phyloP scores from a whole-genome alignment of 2,113 vertebrate genomes.

The Tautogolabrus adspersus region DNA sequence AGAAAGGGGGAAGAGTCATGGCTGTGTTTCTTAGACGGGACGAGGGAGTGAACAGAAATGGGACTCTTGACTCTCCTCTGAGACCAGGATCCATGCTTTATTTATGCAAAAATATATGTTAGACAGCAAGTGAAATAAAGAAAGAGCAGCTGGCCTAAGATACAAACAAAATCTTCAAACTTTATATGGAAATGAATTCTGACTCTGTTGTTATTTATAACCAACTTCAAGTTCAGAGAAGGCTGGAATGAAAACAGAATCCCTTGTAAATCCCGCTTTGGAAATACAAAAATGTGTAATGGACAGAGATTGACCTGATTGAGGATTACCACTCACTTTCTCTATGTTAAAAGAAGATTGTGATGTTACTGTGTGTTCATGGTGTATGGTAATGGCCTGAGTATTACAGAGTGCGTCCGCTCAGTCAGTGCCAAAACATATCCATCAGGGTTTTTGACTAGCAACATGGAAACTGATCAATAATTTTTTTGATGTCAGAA shows the following conservation, averaged over 20 bases:
- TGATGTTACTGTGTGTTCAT: background rate
- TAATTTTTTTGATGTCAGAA: background rate
- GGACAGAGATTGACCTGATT: slow-evolving; percentile 36
- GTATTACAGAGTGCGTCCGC: background rate
- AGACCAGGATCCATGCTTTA: slow-evolving; percentile 54
- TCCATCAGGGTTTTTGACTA: background rate
- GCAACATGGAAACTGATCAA: background rate
- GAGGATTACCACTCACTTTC: slow-evolving; percentile 26
- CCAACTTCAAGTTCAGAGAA: slow-evolving; percentile 3
- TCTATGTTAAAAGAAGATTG: background rate
- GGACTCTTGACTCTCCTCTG: slow-evolving; percentile 52
- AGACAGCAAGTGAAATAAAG: background rate
- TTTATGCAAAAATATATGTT: background rate
- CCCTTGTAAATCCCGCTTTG: slow-evolving; percentile 34
- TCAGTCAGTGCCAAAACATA: background rate
- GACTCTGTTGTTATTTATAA: slow-evolving; percentile 12
- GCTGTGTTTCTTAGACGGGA: slow-evolving; percentile 59
- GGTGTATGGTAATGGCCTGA: background rate
- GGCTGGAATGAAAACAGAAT: slow-evolving; percentile 36
- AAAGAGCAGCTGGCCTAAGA: background rate
- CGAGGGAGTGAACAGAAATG: slow-evolving; percentile 23
- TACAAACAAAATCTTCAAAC: background rate
- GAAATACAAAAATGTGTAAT: slow-evolving; percentile 39
- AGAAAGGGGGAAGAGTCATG: slow-evolving; percentile 56
- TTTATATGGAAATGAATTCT: background rate